phyloP scores from a whole-genome alignment of 2,888 invertebrate genomes.

The Leptarthrus brevirostris region DNA sequence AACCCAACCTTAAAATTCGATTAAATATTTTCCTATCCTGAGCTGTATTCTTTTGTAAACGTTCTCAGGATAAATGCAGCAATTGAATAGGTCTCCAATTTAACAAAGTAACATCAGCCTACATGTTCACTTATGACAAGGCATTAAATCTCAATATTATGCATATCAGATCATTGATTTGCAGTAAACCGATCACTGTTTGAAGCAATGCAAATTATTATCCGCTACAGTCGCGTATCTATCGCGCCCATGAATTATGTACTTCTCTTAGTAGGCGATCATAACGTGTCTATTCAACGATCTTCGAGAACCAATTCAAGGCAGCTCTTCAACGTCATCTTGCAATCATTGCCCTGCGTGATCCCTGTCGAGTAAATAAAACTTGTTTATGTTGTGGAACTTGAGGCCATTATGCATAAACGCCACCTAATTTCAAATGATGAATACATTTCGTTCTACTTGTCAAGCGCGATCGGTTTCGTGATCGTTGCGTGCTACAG shows the following conservation, averaged over 20 bases:
- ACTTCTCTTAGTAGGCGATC: no score
- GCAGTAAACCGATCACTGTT: constrained; percentile 27
- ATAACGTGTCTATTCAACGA: no score
- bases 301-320: no score
- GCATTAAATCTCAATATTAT: constrained; percentile 27
- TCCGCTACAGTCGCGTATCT: no score
- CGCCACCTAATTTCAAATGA: constrained; percentile 37
- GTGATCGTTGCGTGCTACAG: constrained; percentile 8
- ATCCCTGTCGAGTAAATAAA: constrained; percentile 16
- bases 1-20: no score
- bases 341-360: constrained; percentile 5
- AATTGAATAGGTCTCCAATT: not conserved
- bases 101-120: constrained; percentile 1
- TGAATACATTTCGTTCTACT: constrained; percentile 14
- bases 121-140: constrained; percentile 1
- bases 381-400: not conserved
- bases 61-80: no score
- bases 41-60: no score
- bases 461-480: constrained; percentile 16
- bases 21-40: no score
- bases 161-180: constrained; percentile 14
- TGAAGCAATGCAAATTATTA: not conserved
- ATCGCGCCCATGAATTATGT: no score
- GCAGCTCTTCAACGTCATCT: no score
- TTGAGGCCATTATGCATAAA: constrained; percentile 15